These are phyloP conservation scores for Ictalurus punctatus DNA, from an alignment of 2,113 vertebrate genomes.

Conservation along the genomic window DNA sequence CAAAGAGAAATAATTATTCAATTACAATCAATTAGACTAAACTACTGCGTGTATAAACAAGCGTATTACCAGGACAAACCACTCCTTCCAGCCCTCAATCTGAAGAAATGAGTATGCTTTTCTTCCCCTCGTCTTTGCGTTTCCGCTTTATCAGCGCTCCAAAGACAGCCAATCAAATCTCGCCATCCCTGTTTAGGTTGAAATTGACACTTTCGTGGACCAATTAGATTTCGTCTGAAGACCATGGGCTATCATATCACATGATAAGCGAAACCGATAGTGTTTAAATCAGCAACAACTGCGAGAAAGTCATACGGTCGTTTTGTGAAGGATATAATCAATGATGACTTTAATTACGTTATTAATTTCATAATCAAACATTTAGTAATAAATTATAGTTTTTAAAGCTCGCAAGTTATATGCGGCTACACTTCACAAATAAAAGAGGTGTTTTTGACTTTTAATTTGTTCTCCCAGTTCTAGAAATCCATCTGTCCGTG, in stretches of 20 bases:
- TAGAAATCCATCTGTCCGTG: too few relatives aligned
- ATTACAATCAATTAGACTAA: not conserved
- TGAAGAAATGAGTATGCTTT: not conserved
- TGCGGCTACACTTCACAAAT: not conserved
- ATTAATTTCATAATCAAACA: not conserved
- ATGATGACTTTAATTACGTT: not conserved
- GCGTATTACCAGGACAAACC: not conserved
- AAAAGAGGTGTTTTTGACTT: too few relatives aligned
- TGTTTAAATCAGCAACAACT: not conserved
- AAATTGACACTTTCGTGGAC: not conserved
- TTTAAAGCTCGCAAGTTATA: not conserved
- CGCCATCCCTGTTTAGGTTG: not conserved
- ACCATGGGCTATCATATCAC: not conserved
- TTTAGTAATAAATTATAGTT: not conserved
- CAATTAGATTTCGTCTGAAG: not conserved
- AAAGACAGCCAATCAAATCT: conserved; percentile 24
- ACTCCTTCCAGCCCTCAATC: too few relatives aligned
- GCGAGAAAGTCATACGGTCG: not conserved
- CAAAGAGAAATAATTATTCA: not conserved
- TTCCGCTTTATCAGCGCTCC: not conserved
- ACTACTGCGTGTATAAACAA: not conserved
- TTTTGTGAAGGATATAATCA: not conserved
- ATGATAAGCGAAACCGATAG: not conserved
- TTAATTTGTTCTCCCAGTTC: too few relatives aligned
- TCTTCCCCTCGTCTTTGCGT: not conserved